Evolutionary conservation across 2,113 vertebrate species (phyloP).

Genomic region (Dascyllus trimaculatus): DNA sequence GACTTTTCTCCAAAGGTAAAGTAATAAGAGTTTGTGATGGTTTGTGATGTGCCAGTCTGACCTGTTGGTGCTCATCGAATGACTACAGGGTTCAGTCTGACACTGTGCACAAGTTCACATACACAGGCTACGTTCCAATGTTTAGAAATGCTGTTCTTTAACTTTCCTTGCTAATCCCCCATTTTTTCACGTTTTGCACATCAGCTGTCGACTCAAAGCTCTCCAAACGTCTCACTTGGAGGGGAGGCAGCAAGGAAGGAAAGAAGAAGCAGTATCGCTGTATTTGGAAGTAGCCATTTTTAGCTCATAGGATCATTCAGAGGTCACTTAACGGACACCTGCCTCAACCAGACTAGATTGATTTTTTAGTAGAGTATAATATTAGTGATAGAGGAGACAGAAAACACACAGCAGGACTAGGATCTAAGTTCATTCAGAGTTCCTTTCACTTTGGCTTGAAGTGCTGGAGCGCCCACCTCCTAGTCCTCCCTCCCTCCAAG

Average conservation of each 20-base stretch:
- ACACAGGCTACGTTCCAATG: conserved; percentile 53
- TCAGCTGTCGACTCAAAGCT: not conserved
- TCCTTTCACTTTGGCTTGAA: conserved; percentile 78
- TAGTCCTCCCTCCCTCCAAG: conserved; percentile 42
- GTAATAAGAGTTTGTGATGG: conserved; percentile 68
- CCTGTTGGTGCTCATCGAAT: conserved; percentile 64
- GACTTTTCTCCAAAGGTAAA: conserved; percentile 79
- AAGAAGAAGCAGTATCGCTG: conserved; percentile 49
- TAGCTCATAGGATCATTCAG: conserved; percentile 80
- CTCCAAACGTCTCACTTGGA: not conserved
- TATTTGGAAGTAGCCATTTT: conserved; percentile 67
- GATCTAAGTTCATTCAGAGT: conserved; percentile 57
- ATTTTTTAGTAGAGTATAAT: conserved; percentile 52
- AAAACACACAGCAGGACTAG: conserved; percentile 55
- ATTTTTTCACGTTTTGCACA: not conserved
- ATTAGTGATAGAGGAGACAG: conserved; percentile 42
- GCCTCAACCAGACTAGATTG: conserved; percentile 50
- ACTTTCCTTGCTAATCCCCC: conserved; percentile 22
- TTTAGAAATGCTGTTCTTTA: conserved; percentile 43
- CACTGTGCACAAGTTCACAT: conserved; percentile 72
- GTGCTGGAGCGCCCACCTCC: conserved; percentile 50
- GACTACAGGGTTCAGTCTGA: conserved; percentile 66
- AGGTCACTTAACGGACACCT: conserved; percentile 77
- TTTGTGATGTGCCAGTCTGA: conserved; percentile 64
- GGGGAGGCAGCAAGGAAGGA: conserved; percentile 24